Percentiles rank a stretch among this genome's conserved stretches.
Conservation (phyloP, 2,888 invertebrate genomes). For the Bedellia somnulentella region DNA sequence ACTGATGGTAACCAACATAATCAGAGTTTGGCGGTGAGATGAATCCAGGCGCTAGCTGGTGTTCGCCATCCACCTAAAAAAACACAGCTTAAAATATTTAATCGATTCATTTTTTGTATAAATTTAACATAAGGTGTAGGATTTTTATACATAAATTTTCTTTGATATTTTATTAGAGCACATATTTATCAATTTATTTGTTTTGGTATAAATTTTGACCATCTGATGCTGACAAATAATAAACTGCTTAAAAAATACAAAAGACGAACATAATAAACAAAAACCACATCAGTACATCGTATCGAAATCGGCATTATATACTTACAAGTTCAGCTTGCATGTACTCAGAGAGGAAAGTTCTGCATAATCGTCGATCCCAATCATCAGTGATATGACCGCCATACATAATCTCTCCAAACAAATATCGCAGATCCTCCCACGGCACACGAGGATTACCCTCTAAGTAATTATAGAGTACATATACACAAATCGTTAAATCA, state of each 20-base stretch:
- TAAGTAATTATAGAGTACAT: constrained; percentile 87
- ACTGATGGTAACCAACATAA: constrained; percentile 82
- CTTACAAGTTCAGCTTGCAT: constrained; percentile 80
- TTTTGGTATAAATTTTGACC: too few relatives aligned
- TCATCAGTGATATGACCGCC: constrained; percentile 97
- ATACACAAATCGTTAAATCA: constrained; percentile 89
- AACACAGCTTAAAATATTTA: neutral
- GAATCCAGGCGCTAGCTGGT: constrained; percentile 81
- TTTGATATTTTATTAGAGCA: too few relatives aligned
- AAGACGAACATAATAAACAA: too few relatives aligned
- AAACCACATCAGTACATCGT: too few relatives aligned
- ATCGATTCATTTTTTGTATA: too few relatives aligned
- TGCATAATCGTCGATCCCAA: constrained; percentile 89
- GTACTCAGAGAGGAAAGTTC: constrained; percentile 83
- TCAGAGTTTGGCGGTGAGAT: constrained; percentile 86
- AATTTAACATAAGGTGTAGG: too few relatives aligned
- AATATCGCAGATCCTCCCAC: constrained; percentile 91
- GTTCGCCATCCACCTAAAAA: constrained; percentile 77
- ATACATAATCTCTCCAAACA: constrained; percentile 97
- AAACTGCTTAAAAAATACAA: too few relatives aligned
- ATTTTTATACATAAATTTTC: too few relatives aligned
- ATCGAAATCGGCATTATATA: too few relatives aligned
- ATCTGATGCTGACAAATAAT: too few relatives aligned
- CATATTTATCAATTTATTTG: too few relatives aligned
- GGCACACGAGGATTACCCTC: constrained; percentile 87